A percentile compares a stretch with the other conserved stretches of the same genome.
Conservation (phyloP, 2,113 vertebrate species). For the Harpagus bidentatus region DNA sequence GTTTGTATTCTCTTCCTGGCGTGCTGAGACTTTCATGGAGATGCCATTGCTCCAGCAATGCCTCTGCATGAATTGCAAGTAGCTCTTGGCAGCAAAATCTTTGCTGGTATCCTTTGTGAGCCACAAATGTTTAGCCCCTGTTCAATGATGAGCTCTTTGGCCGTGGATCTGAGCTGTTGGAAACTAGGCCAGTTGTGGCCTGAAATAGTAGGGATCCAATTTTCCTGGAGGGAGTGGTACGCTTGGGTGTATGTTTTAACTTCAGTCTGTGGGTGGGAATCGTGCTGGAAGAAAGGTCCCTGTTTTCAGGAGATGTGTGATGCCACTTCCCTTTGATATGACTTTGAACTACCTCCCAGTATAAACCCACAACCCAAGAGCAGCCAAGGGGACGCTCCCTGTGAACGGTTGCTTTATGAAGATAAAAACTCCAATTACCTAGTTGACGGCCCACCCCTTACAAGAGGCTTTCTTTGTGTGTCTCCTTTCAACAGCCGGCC, state of each 20-base stretch:
- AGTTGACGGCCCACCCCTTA: not conserved
- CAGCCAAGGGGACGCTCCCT: not conserved
- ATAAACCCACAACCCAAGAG: not conserved
- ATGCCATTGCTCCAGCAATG: not conserved
- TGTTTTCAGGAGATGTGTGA: not conserved
- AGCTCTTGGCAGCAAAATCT: not conserved
- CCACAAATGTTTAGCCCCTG: not conserved
- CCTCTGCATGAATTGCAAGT: not conserved
- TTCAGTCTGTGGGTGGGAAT: not conserved
- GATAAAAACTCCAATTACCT: not conserved
- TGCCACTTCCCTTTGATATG: not conserved
- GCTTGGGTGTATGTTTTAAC: not conserved
- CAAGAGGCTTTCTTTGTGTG: not conserved
- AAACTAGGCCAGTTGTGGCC: not conserved
- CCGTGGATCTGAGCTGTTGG: not conserved
- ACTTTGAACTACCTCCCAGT: not conserved
- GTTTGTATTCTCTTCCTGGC: not conserved
- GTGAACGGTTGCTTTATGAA: not conserved
- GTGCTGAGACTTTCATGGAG: not conserved
- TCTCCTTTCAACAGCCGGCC: constrained; percentile 66
- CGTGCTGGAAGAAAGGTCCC: not conserved
- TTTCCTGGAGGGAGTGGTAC: constrained; percentile 11
- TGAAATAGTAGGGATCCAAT: not conserved
- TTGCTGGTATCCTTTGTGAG: not conserved
- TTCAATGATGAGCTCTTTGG: not conserved